Base-by-base conservation (phyloP, 2,888 invertebrate species). In the Hoplodrina blanda region DNA sequence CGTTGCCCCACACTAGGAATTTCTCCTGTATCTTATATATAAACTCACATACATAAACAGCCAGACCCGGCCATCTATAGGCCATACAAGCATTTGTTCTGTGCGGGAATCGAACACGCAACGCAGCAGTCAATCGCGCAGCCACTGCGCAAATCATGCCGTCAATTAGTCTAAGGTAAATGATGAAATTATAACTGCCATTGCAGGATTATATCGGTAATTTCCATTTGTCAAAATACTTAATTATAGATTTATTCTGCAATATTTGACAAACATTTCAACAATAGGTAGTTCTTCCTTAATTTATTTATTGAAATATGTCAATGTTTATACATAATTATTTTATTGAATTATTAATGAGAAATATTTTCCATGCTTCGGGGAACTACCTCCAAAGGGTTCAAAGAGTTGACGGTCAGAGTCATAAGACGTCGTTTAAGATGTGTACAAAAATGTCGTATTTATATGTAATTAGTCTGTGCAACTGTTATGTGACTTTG, bases 401-500 rank as follows among this genome's bases (percentile, higher is more conserved):
- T 59, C 53, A 62, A 8, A 56, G 49, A 65, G 74, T 46, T 77
- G 74, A 69, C 17, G 74, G 79, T 69, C 64, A 62, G 10, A 10
- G 25, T 44, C 19, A 25, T 10, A 54, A 55, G 37, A 60, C 19
- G 4, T 62, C 8, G 33, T 50, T 62, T 8, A 41, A 46, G 17
- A 49, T 63, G 61, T 76, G 61, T 72, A 80, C 60, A 71, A 77
- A 75, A 88, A 87, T 83, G 84, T 80, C 85, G 81, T 89, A 82
- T 89, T 88, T 88, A 85, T 88, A 86, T 88, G 85, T 90, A 90
- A 92, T 93, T 92, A 90, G 90, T 91, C 89, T 91, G 90, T 90
- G 93, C 91, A 92, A 91, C 92, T 91, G 93, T 93, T 91, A 89
- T 92, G 90, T 89, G 91, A 80, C 82, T 89, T 90, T 91, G 93